These are phyloP conservation scores for Psophia crepitans DNA, from an alignment of 2,113 vertebrate genomes.

Conservation along the genomic window DNA sequence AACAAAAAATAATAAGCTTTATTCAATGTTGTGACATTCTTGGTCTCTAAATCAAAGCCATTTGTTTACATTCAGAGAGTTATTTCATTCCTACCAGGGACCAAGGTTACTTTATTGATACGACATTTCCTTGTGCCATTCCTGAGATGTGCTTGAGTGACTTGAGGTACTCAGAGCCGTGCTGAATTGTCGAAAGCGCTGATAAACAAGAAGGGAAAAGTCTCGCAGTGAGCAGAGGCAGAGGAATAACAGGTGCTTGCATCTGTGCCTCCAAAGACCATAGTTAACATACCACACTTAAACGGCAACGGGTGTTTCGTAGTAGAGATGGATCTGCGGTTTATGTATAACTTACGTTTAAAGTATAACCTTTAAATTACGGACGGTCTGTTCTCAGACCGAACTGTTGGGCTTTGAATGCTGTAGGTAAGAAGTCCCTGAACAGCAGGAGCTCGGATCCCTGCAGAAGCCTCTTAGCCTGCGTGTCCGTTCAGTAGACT, in stretches of 20 bases:
- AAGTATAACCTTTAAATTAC: no score
- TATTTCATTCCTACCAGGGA: neutral
- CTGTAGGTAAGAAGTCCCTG: neutral
- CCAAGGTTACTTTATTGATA: neutral
- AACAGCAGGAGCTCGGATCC: neutral
- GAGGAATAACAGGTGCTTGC: neutral
- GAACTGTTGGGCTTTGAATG: neutral
- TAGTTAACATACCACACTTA: fast-evolving
- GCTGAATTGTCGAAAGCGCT: neutral
- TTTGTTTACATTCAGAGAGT: neutral
- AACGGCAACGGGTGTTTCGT: neutral
- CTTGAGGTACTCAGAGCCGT: neutral
- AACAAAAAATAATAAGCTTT: neutral
- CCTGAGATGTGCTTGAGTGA: neutral
- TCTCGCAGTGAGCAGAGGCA: neutral
- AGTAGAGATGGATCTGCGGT: neutral
- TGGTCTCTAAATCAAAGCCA: neutral
- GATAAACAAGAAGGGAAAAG: neutral
- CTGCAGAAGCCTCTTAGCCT: neutral
- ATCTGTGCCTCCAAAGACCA: neutral
- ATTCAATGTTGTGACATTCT: neutral
- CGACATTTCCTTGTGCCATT: neutral
- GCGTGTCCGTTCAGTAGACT: neutral
- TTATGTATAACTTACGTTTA: neutral
- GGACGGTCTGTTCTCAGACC: neutral